A percentile compares a stretch with the other conserved stretches of the same genome.
Evolutionary conservation across 2,797 vertebrate species (phyloP).

Genomic region (Platyrinchus mystaceus): DNA sequence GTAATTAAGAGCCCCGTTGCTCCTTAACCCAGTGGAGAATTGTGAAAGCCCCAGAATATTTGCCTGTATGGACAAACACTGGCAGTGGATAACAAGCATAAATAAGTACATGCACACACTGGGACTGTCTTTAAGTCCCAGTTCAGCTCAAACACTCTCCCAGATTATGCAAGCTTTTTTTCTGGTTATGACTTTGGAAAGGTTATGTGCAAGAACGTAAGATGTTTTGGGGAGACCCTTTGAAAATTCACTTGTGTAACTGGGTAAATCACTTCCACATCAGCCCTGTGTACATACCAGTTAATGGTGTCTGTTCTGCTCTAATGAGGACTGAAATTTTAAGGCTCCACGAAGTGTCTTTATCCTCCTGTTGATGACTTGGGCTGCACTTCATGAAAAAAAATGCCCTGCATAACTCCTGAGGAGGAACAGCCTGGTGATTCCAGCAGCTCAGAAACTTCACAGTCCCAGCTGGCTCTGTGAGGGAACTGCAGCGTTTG

Average conservation of each 20-base stretch:
- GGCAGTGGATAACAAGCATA: not conserved
- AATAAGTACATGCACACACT: not conserved
- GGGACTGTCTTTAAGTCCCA: not conserved
- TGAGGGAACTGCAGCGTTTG: not conserved
- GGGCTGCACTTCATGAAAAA: not conserved
- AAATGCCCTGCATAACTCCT: not conserved
- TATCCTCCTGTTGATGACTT: not conserved
- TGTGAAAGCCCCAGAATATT: not conserved
- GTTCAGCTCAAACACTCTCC: not conserved
- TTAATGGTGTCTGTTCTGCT: not conserved
- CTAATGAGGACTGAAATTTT: not conserved
- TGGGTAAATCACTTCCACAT: not conserved
- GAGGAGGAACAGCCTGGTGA: not conserved
- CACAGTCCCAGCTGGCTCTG: not conserved
- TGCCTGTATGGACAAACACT: rapidly evolving
- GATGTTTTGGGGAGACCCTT: not conserved
- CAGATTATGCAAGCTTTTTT: not conserved
- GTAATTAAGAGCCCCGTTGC: not conserved
- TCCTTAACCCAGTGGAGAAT: not conserved
- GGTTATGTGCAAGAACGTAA: not conserved
- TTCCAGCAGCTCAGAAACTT: not conserved
- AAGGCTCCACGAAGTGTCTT: not conserved
- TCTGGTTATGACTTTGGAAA: not conserved
- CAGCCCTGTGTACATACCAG: not conserved
- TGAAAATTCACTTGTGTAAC: not conserved